Evolutionary conservation across 1,140 invertebrate genomes (phyloP), one percentile per base, ranked within the genome.

Genomic region (Cataglyphis hispanica): DNA sequence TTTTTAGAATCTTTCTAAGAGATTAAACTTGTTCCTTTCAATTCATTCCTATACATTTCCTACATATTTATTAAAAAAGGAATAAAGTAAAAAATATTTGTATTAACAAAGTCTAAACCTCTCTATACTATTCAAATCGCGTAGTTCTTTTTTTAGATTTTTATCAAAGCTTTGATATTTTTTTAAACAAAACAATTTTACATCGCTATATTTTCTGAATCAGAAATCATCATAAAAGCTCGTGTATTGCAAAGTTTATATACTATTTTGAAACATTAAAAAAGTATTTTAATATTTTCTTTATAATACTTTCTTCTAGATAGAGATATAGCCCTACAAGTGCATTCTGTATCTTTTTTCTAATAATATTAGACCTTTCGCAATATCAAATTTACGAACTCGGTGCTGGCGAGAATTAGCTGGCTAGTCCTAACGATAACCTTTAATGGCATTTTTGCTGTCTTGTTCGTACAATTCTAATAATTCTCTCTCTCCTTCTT

Each of bases 351-450:
- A 11, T n/a, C 19, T 72, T 58, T 16, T 34, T 19, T 81, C 19
- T 31, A 56, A 56, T 80, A 69, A 77, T 6, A 3, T 46, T 70
- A 31, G 19, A 25, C 50, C 53, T 22, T 1, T 7, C 13, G 19
- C 37, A 6, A 56, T 70, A 72, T 0, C 19, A 72, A 81, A 72
- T 81, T 81, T 72, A 81, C 19, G 25, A 40, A 72, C 16, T 27
- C 2, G 16, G 27, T 25, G 16, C 16, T 56, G 3, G 31, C 22
- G 5, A 43, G 10, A 50, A 50, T 4, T 46, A 46, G 13, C 46
- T 50, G 16, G 5, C 46, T 50, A 50, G 16, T 1, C 19, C 46
- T 46, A 50, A 16, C 16, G 66, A 81, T 56, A 81, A 70, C 16
- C n/a, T 46, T 46, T 22, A 19, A 43, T 7, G 22, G 60, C 31